Conservation (phyloP, 2,888 invertebrate species). For the Laothoe populi region DNA sequence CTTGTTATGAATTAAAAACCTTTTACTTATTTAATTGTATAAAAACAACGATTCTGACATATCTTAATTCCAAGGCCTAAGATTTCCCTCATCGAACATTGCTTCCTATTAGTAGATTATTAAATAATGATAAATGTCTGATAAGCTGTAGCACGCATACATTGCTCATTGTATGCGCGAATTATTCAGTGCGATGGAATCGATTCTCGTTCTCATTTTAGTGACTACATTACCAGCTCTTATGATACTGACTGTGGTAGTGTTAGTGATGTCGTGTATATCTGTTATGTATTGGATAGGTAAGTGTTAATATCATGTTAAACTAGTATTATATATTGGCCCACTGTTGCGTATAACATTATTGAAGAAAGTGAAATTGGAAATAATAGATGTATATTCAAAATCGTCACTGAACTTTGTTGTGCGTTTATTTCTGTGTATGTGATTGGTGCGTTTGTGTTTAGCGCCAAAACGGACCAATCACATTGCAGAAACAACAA, state of each 20-base stretch:
- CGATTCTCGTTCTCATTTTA: not conserved
- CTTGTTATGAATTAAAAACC: no score
- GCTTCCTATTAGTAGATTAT: conserved; percentile 6
- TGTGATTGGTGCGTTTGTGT: no score
- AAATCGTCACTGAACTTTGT: no score
- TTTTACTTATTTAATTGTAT: no score
- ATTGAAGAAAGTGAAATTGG: no score
- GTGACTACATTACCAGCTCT: conserved; percentile 7
- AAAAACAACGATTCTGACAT: no score
- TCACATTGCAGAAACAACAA: no score
- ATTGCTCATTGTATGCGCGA: not conserved
- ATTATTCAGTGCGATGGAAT: not conserved
- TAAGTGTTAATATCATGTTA: conserved; percentile 1
- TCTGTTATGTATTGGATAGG: not conserved
- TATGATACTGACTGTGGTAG: not conserved
- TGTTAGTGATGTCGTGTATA: conserved; percentile 2
- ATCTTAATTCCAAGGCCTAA: not conserved
- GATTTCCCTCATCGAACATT: not conserved
- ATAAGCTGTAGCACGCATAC: not conserved
- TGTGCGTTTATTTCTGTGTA: no score
- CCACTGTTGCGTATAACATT: no score
- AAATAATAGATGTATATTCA: no score
- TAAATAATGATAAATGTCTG: not conserved
- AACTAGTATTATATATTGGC: no score
- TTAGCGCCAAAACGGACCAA: no score